Base-by-base conservation (phyloP, 2,797 vertebrate species). In the Leontocebus nigricollis region DNA sequence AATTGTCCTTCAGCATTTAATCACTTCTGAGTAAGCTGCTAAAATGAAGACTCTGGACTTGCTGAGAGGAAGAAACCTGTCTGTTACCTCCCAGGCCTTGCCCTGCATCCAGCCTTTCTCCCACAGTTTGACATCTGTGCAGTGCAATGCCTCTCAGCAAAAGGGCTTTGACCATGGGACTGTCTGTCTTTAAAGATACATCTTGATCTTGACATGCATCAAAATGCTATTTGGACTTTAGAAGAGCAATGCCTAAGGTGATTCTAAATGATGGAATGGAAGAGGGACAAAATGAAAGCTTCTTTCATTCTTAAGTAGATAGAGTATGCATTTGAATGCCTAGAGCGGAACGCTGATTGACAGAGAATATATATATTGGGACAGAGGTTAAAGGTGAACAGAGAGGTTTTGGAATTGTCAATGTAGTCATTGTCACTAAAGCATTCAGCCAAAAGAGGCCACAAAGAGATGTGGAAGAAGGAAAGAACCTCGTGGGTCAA, bases 321-420 rank as follows among this genome's bases (percentile, higher is more conserved):
- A 59, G 88, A 84, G 85, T 90, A 75, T 84, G 88, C 90, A 96
- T 95, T 92, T 88, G 95, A 97, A 95, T 97, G 96, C 97, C 97
- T 95, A 20, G 44, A 95, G 97, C 97, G 90, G 24, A 88, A 41
- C 55, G 86, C 92, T 98, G 97, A 98, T 93, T 96, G 97, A 97
- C 98, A 97, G 93, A 87, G 50, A 92, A 96, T 95, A 96, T 96
- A 97, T 90, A 94, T 39, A 93, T 73, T 96, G 92, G 97, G 97
- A 98, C 98, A 98, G 97, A 97, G 98, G 98, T 98, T 94, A 98
- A 97, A 97, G 98, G 97, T 98, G 95, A 93, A 93, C 73, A 73
- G 90, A 87, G 81, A 88, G 87, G 96, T 88, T 97, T 98, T 96
- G 94, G 96, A 97, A 95, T 96, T 95, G 96, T 97, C 97, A 97